A percentile compares a stretch with the other conserved stretches of the same genome.
These are phyloP conservation scores for Drosophila subquinaria DNA, from an alignment of 2,888 invertebrate genomes.

Conservation along the genomic window DNA sequence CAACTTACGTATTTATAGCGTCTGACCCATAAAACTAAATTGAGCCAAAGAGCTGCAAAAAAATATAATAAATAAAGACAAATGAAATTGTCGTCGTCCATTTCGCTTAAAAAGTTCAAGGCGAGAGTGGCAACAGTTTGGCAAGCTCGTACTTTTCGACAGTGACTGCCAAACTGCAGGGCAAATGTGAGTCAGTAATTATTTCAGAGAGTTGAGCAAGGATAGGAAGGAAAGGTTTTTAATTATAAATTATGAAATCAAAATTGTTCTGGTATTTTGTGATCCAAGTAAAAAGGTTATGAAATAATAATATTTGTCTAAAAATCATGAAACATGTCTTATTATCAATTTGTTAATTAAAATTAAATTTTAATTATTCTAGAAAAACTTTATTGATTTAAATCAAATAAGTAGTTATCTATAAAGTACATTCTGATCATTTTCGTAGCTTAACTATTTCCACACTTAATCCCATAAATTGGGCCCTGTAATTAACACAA, in stretches of 20 bases:
- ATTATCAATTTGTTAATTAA: no score
- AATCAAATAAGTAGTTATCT: no score
- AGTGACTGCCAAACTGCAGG: slow-evolving; percentile 15
- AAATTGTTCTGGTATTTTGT: no score
- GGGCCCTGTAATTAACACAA: not conserved
- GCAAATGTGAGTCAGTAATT: not conserved
- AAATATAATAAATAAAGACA: slow-evolving; percentile 17
- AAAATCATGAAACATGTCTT: no score
- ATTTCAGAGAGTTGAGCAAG: not conserved
- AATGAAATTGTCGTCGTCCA: slow-evolving; percentile 17
- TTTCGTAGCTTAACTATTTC: not conserved
- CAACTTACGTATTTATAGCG: slow-evolving; percentile 19
- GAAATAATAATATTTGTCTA: no score
- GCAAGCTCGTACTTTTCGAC: not conserved
- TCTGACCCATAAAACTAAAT: slow-evolving; percentile 33
- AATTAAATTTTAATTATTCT: no score
- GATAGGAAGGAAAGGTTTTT: not conserved
- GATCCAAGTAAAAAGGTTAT: no score
- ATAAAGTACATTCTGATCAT: not conserved
- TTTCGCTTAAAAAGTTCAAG: slow-evolving; percentile 23
- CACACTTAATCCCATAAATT: not conserved
- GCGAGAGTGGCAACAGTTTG: slow-evolving; percentile 24
- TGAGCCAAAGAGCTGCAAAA: slow-evolving; percentile 11
- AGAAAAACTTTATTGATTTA: no score
- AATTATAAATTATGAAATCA: not conserved